These are phyloP conservation scores for Alaudala cheleensis DNA, from an alignment of 2,113 vertebrate species.

Conservation along the genomic window DNA sequence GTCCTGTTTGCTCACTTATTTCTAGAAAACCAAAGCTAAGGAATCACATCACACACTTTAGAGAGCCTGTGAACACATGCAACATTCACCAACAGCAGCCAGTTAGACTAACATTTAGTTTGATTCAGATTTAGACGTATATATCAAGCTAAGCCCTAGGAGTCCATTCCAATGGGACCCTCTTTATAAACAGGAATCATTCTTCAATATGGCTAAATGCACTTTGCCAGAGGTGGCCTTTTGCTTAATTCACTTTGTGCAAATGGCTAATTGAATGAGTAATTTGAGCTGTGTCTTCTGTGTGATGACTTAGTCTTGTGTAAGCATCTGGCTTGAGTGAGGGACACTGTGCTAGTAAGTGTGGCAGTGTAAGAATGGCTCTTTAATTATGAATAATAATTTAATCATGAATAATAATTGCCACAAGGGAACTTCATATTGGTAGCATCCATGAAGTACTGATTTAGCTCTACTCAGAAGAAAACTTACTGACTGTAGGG, in stretches of 20 bases:
- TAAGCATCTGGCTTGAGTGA: neutral
- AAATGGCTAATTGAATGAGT: neutral
- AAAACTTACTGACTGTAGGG: neutral
- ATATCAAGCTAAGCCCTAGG: neutral
- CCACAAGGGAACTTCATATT: neutral
- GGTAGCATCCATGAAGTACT: neutral
- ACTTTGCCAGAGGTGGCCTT: neutral
- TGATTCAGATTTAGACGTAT: neutral
- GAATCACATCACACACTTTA: neutral
- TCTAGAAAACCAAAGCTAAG: neutral
- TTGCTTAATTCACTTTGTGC: constrained; percentile 7
- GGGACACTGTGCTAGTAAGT: neutral
- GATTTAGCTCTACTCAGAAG: neutral
- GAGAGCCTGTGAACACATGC: neutral
- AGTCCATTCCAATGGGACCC: neutral
- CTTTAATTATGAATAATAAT: neutral
- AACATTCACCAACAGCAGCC: neutral
- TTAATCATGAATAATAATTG: neutral
- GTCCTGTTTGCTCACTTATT: neutral
- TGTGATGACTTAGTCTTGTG: neutral
- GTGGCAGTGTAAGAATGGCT: neutral
- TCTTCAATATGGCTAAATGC: neutral
- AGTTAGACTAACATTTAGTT: neutral
- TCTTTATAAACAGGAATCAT: neutral
- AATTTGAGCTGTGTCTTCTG: neutral